phyloP scores from a whole-genome alignment of 2,113 vertebrate species.

The Malurus elegans region DNA sequence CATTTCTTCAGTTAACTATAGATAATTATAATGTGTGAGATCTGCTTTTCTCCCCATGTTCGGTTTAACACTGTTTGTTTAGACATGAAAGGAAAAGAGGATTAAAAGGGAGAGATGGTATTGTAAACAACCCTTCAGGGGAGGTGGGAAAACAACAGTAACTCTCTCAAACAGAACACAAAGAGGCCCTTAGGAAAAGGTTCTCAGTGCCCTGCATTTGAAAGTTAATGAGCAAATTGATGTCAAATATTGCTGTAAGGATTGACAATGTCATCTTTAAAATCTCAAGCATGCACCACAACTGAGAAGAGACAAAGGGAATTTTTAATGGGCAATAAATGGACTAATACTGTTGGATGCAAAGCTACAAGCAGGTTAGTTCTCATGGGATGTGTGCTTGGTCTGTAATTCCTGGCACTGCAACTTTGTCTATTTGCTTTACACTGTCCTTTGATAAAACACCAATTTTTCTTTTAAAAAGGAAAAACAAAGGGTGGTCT shows the following conservation, averaged over 20 bases:
- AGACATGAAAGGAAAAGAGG: slow-evolving; percentile 53
- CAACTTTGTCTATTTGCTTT: neutral
- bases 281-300: slow-evolving; percentile 25
- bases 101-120: slow-evolving; percentile 49
- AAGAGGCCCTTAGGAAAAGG: slow-evolving; percentile 46
- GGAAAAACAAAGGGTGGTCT: neutral
- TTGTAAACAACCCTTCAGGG: slow-evolving; percentile 37
- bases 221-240: slow-evolving; percentile 56
- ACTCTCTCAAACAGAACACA: slow-evolving; percentile 32
- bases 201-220: slow-evolving; percentile 51
- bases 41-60: neutral
- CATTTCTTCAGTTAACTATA: slow-evolving; percentile 30
- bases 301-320: slow-evolving; percentile 41
- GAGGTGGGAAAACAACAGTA: slow-evolving; percentile 51
- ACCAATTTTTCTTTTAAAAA: neutral
- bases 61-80: slow-evolving; percentile 37
- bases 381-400: slow-evolving; percentile 34
- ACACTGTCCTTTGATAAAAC: neutral
- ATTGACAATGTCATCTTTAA: slow-evolving; percentile 36
- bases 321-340: slow-evolving; percentile 51
- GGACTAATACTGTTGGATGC: slow-evolving; percentile 19
- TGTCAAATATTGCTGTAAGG: slow-evolving; percentile 34
- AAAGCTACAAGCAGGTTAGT: neutral
- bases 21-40: slow-evolving; percentile 28
- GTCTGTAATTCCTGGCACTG: neutral